These are phyloP conservation scores for Meandrusa payeni DNA, from an alignment of 2,888 invertebrate genomes.

Conservation along the genomic window DNA sequence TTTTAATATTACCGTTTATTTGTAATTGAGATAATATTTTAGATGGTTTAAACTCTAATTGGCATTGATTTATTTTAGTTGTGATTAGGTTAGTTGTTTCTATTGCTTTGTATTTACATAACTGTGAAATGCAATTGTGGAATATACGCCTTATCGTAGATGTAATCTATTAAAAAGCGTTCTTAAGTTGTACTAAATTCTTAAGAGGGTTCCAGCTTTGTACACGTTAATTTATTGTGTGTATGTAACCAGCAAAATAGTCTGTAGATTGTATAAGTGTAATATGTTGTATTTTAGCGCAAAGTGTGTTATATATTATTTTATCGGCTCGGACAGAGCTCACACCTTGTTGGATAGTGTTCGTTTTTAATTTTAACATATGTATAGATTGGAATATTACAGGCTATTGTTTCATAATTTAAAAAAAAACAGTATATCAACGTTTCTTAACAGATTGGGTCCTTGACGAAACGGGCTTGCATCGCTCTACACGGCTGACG, in stretches of 20 bases:
- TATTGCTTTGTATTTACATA: background rate
- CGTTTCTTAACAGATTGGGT: conserved; percentile 13
- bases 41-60: background rate
- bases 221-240: conserved; percentile 52
- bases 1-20: background rate
- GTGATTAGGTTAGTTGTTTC: conserved; percentile 3
- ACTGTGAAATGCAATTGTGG: conserved; percentile 1
- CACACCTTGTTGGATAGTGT: conserved; percentile 48
- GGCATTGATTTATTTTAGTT: background rate
- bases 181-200: conserved; percentile 44
- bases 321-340: conserved; percentile 33
- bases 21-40: conserved; percentile 10
- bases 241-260: conserved; percentile 55
- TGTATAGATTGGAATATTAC: conserved; percentile 31
- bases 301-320: conserved; percentile 65
- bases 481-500: too few species aligned
- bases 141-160: conserved; percentile 30
- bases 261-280: conserved; percentile 68
- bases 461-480: too few species aligned
- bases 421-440: conserved; percentile 1
- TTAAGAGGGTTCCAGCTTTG: conserved; percentile 39
- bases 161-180: conserved; percentile 34
- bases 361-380: conserved; percentile 20
- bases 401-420: conserved; percentile 10
- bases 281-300: conserved; percentile 64